A percentile compares a stretch with the other conserved stretches of the same genome.
phyloP scores from a whole-genome alignment of 2,113 vertebrate genomes.

The Donacobius atricapilla region DNA sequence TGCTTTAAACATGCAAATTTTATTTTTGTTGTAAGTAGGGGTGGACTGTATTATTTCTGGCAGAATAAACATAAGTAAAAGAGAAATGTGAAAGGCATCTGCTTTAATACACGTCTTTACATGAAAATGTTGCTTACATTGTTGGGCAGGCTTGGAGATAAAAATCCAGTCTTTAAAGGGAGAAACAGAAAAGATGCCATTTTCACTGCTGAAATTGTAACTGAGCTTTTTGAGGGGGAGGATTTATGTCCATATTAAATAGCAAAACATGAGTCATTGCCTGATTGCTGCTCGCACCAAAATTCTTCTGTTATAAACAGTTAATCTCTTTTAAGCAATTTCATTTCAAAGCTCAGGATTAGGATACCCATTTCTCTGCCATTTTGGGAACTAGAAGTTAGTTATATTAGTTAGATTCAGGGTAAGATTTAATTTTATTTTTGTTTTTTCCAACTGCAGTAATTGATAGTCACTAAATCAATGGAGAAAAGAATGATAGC shows the following conservation, averaged over 20 bases:
- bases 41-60: neutral
- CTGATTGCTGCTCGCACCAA: constrained; percentile 17
- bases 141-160: neutral
- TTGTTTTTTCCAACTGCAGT: neutral
- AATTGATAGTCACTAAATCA: neutral
- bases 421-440: neutral
- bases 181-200: constrained; percentile 37
- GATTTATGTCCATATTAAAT: constrained; percentile 60
- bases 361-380: neutral
- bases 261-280: constrained; percentile 58
- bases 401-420: neutral
- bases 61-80: neutral
- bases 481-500: neutral
- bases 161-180: constrained; percentile 3
- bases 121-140: neutral
- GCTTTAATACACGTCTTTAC: neutral
- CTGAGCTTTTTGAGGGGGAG: constrained; percentile 52
- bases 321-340: constrained; percentile 35
- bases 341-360: neutral
- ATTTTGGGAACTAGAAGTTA: neutral
- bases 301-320: constrained; percentile 26
- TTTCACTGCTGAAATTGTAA: constrained; percentile 48
- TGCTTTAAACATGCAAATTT: neutral
- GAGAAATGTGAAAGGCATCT: neutral
- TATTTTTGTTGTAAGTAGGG: neutral